phyloP scores from a whole-genome alignment of 1,140 invertebrate genomes.

The Procambarus virginalis region DNA sequence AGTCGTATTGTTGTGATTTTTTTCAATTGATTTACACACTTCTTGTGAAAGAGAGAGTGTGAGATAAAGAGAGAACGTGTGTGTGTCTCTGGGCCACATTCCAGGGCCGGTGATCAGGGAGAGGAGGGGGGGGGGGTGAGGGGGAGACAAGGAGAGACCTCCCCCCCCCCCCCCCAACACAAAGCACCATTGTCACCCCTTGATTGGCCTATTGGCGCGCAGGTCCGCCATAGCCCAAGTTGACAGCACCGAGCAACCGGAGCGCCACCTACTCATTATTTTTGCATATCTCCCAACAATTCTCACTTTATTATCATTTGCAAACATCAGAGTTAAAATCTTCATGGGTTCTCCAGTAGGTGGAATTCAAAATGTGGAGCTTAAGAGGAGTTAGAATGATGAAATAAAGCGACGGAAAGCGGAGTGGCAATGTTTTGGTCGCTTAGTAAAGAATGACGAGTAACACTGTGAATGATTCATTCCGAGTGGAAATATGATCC shows the following conservation, averaged over 20 bases:
- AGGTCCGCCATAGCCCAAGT: not conserved
- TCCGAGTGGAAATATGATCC: not conserved
- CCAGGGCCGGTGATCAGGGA: not conserved
- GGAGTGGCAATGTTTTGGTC: not conserved
- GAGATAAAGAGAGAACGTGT: slow-evolving; percentile 15
- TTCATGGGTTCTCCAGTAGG: too few relatives aligned
- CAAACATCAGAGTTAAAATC: too few relatives aligned
- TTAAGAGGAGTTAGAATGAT: too few relatives aligned
- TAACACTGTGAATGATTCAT: not conserved
- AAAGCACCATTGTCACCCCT: slow-evolving; percentile 4
- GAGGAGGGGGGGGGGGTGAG: not conserved
- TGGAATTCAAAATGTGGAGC: too few relatives aligned
- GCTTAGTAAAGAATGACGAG: not conserved
- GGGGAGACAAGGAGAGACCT: not conserved
- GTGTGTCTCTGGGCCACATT: not conserved
- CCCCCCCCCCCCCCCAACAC: not conserved
- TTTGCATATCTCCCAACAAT: too few relatives aligned
- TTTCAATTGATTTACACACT: not conserved
- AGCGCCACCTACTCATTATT: not conserved
- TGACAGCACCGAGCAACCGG: not conserved
- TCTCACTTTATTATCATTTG: too few relatives aligned
- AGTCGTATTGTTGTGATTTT: too few relatives aligned
- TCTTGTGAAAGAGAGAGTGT: not conserved
- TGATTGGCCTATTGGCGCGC: slow-evolving; percentile 8
- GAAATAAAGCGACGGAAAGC: too few relatives aligned